A percentile compares a stretch with the other conserved stretches of the same genome.
These are phyloP conservation scores for Myrmecophaga tridactyla DNA, from an alignment of 2,113 vertebrate genomes.

Conservation along the genomic window DNA sequence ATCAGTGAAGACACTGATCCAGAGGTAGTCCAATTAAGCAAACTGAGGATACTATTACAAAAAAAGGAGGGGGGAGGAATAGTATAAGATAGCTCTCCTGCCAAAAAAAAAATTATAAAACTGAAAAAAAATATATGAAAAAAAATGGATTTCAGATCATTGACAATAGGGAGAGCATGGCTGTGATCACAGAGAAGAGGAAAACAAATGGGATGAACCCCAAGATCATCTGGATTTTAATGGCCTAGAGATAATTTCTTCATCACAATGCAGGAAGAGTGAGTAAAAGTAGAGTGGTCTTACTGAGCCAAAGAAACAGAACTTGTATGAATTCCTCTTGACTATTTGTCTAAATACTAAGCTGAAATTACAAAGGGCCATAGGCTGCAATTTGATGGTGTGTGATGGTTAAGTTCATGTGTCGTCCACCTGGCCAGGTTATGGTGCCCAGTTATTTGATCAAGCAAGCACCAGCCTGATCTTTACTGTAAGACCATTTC, in stretches of 20 bases:
- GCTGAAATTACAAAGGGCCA: background rate
- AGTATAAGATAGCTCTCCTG: background rate
- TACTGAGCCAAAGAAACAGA: background rate
- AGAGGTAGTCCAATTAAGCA: background rate
- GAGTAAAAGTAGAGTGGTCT: too few species aligned
- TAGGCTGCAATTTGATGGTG: too few species aligned
- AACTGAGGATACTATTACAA: background rate
- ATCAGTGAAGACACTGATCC: too few species aligned
- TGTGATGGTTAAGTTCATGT: too few species aligned
- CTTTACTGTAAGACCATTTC: too few species aligned
- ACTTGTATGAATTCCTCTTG: background rate
- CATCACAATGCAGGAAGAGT: background rate
- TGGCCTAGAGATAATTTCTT: background rate
- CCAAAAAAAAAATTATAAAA: background rate
- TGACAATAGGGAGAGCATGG: background rate
- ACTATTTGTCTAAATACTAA: background rate
- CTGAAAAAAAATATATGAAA: background rate
- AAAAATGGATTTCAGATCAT: background rate
- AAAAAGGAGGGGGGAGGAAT: background rate
- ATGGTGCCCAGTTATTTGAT: too few species aligned
- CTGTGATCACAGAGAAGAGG: background rate
- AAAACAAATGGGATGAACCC: background rate
- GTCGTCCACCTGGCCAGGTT: too few species aligned
- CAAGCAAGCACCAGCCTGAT: too few species aligned
- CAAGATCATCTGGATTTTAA: background rate